Conservation (phyloP, 2,888 invertebrate genomes). For the Agapostemon virescens region DNA sequence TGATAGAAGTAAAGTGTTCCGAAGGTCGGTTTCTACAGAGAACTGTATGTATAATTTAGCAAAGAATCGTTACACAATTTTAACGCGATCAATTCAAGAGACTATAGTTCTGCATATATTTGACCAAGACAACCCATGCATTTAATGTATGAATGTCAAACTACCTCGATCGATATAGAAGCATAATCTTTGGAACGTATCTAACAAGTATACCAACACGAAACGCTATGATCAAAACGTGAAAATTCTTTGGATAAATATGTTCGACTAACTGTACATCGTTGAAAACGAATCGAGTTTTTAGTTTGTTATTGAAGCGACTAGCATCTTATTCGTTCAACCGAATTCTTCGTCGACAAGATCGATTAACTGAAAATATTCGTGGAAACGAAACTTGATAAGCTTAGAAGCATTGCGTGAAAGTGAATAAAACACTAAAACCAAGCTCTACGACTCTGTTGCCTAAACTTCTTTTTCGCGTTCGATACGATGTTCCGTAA, state of each 20-base stretch:
- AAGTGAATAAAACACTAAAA: background rate
- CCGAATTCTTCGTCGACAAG: no score
- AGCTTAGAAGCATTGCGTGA: no score
- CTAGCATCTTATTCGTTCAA: background rate
- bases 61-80: background rate
- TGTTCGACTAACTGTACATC: background rate
- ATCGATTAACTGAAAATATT: background rate
- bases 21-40: background rate
- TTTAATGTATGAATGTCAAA: background rate
- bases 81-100: background rate
- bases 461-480: background rate
- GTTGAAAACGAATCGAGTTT: background rate
- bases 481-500: slow-evolving; percentile 1
- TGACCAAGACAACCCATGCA: background rate
- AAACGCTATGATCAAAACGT: background rate
- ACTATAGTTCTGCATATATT: background rate
- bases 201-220: background rate
- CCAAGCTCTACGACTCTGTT: background rate
- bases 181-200: background rate
- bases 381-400: background rate
- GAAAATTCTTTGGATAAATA: background rate
- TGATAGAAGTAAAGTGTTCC: background rate
- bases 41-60: no score
- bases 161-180: background rate
- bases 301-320: background rate